These are phyloP conservation scores for Seira musarum DNA, from an alignment of 2,888 invertebrate species.

Conservation along the genomic window DNA sequence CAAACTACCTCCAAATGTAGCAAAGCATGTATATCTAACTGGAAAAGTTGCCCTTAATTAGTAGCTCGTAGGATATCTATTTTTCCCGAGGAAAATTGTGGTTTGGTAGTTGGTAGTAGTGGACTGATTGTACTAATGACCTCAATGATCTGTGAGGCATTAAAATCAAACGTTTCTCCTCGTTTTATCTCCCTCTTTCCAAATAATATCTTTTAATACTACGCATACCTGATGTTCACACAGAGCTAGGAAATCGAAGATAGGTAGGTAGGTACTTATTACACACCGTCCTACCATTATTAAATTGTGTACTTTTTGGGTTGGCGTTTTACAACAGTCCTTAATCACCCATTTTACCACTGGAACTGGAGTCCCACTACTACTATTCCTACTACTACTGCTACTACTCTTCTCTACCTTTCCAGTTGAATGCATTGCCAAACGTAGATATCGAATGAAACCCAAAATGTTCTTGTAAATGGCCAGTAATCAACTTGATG, in stretches of 20 bases:
- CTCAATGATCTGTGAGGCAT: slow-evolving; percentile 51
- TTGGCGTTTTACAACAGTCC: slow-evolving; percentile 6
- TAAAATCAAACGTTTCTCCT: slow-evolving; percentile 12
- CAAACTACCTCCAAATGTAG: neutral
- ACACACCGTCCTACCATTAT: neutral
- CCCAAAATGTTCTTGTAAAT: slow-evolving; percentile 44
- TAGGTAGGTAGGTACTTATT: neutral
- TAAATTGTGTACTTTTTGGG: neutral
- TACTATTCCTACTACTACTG: no score
- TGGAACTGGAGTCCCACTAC: slow-evolving; percentile 34
- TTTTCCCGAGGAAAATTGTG: slow-evolving; percentile 36
- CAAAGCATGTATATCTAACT: neutral
- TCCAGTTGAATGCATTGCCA: slow-evolving; percentile 5
- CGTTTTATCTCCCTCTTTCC: neutral
- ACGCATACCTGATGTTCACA: neutral
- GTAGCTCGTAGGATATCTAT: slow-evolving; percentile 23
- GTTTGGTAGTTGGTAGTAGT: no score
- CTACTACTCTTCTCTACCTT: no score
- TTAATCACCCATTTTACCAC: slow-evolving; percentile 45
- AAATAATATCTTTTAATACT: neutral
- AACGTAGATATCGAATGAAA: neutral
- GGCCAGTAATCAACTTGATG: slow-evolving; percentile 53
- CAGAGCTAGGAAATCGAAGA: neutral
- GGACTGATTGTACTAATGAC: slow-evolving; percentile 51
- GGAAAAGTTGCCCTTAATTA: slow-evolving; percentile 39